phyloP scores from a whole-genome alignment of 1,140 invertebrate genomes.

The Saccostrea echinata region DNA sequence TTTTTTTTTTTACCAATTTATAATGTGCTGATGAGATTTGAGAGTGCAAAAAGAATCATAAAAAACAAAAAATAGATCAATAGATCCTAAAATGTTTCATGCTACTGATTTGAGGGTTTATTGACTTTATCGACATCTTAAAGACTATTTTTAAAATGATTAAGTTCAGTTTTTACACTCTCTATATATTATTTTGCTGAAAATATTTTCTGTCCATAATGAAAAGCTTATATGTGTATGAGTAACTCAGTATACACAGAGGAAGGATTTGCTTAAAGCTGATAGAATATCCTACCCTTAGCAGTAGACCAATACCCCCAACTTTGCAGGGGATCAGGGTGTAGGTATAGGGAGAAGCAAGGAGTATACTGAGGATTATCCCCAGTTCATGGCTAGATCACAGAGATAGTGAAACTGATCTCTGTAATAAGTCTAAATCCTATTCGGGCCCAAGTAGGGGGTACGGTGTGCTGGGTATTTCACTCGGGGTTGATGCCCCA shows the following conservation, averaged over 20 bases:
- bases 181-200: neutral
- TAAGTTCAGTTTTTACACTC: no score
- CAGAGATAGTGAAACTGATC: conserved; percentile 36
- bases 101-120: no score
- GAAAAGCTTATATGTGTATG: neutral
- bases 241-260: neutral
- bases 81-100: no score
- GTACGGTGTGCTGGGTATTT: neutral
- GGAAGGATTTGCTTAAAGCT: neutral
- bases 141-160: no score
- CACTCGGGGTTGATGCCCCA: neutral
- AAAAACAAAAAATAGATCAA: no score
- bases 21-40: neutral
- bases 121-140: no score
- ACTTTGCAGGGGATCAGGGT: neutral
- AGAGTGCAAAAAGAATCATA: neutral
- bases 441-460: conserved; percentile 12
- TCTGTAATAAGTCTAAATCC: conserved; percentile 26
- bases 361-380: conserved; percentile 7
- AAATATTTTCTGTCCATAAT: neutral
- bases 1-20: neutral
- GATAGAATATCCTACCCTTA: neutral
- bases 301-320: neutral
- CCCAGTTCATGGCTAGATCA: conserved; percentile 29
- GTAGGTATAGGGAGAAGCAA: neutral